Evolutionary conservation across 35 echinoderm and acorn worm genomes (phyloP).

Genomic region (Patiria miniata): DNA sequence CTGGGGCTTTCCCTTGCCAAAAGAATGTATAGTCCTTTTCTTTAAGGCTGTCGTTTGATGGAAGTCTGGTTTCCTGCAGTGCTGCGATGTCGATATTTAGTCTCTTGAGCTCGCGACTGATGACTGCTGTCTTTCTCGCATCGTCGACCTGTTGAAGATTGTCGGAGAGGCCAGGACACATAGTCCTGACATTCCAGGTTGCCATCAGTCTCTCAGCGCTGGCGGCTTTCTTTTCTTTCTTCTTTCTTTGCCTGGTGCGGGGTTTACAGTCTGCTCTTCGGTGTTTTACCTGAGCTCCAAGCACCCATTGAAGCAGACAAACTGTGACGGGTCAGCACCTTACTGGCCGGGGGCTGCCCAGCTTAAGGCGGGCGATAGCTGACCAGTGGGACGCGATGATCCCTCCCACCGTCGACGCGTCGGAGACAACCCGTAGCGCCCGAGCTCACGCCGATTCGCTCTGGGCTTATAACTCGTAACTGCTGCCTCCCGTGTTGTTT

Average conservation of each 20-base stretch:
- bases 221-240: conserved; percentile 32
- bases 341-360: too few species aligned
- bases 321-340: too few species aligned
- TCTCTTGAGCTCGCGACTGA: conserved; percentile 44
- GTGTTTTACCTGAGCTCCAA: conserved; percentile 9
- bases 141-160: conserved; percentile 34
- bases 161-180: conserved; percentile 38
- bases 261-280: conserved; percentile 51
- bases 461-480: neutral
- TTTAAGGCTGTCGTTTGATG: neutral
- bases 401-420: conserved; percentile 27
- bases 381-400: too few species aligned
- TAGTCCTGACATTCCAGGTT: conserved; percentile 7
- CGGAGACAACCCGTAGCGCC: conserved; percentile 29
- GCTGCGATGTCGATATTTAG: conserved; percentile 58
- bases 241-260: conserved; percentile 39
- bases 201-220: conserved; percentile 4
- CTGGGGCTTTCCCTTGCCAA: conserved; percentile 33
- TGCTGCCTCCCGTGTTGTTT: neutral
- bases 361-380: too few species aligned
- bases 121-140: conserved; percentile 53
- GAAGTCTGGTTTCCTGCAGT: conserved; percentile 49
- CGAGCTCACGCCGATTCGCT: neutral
- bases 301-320: conserved; percentile 44
- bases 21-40: conserved; percentile 60